A percentile compares a stretch with the other conserved stretches of the same genome.
Conservation (phyloP, 2,797 vertebrate species). For the Melanotaenia boesemani region DNA sequence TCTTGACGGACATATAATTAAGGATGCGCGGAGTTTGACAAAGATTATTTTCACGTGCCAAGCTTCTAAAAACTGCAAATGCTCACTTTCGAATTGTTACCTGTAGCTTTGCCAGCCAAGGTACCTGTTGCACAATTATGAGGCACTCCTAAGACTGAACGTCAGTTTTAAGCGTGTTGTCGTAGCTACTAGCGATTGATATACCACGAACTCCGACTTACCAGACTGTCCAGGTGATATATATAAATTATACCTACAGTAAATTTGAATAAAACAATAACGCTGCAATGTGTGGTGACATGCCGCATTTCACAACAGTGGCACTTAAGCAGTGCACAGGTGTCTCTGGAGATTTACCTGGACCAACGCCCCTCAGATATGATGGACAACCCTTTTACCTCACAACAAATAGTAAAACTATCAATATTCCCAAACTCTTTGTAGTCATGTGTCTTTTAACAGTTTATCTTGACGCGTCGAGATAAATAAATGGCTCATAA, state of each 20-base stretch:
- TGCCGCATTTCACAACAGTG: conserved; percentile 37
- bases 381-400: conserved; percentile 13
- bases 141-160: neutral
- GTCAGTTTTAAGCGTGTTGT: too few relatives aligned
- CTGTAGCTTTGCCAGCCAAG: neutral
- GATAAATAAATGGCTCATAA: neutral
- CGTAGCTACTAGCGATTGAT: neutral
- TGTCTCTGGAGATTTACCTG: conserved; percentile 41
- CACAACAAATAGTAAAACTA: neutral
- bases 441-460: neutral
- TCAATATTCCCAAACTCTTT: neutral
- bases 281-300: neutral
- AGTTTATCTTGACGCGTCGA: neutral
- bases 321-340: conserved; percentile 46
- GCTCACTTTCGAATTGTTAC: neutral
- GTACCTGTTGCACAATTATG: conserved; percentile 53
- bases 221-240: neutral
- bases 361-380: conserved; percentile 70
- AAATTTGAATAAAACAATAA: neutral
- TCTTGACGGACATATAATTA: neutral
- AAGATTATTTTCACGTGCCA: neutral
- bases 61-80: neutral
- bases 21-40: neutral
- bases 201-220: neutral
- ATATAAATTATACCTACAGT: neutral